Percentiles rank a stretch among this genome's conserved stretches.
These are phyloP conservation scores for Phalacrocorax brasilianus DNA, from an alignment of 2,113 vertebrate genomes.

Conservation along the genomic window DNA sequence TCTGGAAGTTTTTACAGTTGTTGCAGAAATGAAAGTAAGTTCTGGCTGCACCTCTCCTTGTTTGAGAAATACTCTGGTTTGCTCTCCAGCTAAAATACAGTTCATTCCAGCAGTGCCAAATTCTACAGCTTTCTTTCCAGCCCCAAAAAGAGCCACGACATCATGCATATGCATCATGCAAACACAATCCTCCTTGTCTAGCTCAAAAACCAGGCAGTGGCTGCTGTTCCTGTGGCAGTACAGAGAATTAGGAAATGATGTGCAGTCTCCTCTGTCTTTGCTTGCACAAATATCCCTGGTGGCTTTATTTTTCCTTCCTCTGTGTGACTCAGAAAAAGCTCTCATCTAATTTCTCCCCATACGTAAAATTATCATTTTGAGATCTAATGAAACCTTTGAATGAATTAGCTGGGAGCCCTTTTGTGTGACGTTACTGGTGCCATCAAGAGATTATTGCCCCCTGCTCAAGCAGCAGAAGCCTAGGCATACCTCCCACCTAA, in stretches of 20 bases:
- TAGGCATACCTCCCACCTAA: background rate
- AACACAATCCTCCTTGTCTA: background rate
- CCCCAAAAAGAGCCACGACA: background rate
- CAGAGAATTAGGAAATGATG: background rate
- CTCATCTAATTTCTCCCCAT: background rate
- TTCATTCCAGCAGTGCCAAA: background rate
- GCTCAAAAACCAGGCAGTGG: background rate
- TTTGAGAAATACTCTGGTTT: background rate
- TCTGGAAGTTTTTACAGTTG: constrained; percentile 9
- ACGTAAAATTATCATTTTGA: background rate
- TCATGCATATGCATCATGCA: background rate
- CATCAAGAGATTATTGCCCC: background rate
- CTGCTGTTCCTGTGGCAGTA: background rate
- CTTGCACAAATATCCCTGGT: background rate
- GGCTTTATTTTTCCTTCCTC: background rate
- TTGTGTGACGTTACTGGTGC: background rate
- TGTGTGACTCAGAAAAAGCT: background rate
- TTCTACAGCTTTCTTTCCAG: background rate
- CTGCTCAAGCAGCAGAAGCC: background rate
- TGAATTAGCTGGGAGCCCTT: background rate
- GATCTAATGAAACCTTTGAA: background rate
- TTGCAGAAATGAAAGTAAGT: background rate
- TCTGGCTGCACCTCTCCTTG: background rate
- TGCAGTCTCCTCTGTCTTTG: background rate
- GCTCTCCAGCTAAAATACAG: constrained; percentile 1